Evolutionary conservation across 2,888 invertebrate species (phyloP).

Genomic region (Noctua pronuba): DNA sequence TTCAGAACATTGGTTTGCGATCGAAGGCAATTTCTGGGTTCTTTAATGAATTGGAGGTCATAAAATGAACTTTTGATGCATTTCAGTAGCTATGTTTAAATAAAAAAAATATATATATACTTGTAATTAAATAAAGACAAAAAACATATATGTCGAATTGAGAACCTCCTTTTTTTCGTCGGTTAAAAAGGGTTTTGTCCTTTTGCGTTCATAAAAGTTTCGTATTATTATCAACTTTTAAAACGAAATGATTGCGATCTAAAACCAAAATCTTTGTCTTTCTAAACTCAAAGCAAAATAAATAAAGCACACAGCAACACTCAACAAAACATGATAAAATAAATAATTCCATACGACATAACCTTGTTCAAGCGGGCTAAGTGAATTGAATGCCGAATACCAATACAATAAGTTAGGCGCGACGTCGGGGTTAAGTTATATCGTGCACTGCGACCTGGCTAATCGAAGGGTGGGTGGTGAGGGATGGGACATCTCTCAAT

Average conservation of each 20-base stretch:
- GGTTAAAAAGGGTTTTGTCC: background rate
- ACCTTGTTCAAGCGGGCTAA: constrained; percentile 55
- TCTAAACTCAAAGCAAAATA: background rate
- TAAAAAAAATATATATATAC: background rate
- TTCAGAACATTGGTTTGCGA: background rate
- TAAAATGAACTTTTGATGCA: background rate
- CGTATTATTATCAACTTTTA: too few species aligned
- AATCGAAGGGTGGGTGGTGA: constrained; percentile 81
- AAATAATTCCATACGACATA: constrained; percentile 57
- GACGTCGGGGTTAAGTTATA: constrained; percentile 82
- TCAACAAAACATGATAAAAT: constrained; percentile 38
- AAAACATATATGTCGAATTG: background rate
- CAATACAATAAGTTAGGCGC: constrained; percentile 78
- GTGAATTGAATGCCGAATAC: constrained; percentile 68
- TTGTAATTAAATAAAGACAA: background rate
- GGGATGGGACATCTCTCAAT: constrained; percentile 68
- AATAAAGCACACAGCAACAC: background rate
- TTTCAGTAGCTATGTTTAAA: background rate
- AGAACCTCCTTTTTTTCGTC: background rate
- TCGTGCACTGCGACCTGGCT: constrained; percentile 84
- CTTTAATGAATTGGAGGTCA: background rate
- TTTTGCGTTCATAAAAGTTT: background rate
- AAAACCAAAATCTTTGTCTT: background rate
- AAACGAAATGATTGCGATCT: background rate
- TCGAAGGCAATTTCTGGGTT: background rate